A percentile compares a stretch with the other conserved stretches of the same genome.
Evolutionary conservation across 1,140 invertebrate genomes (phyloP).

Genomic region (Cyrtorhinus lividipennis): DNA sequence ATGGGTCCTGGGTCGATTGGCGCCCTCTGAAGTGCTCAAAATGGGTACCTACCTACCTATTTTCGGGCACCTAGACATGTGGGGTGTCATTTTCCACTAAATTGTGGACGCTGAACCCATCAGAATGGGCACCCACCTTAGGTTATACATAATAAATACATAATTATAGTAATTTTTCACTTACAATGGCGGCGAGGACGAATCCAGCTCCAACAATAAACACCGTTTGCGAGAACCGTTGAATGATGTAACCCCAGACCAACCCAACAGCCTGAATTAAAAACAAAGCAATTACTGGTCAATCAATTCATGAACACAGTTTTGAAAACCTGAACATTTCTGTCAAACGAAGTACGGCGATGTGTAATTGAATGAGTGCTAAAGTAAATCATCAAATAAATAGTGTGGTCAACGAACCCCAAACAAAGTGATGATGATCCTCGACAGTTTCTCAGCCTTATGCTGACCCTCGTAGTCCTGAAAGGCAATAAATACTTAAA

Average conservation of each 20-base stretch:
- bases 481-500: constrained; percentile 27
- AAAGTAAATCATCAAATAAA: not conserved
- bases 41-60: not conserved
- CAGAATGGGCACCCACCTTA: not conserved
- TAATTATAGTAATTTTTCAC: constrained; percentile 25
- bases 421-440: constrained; percentile 77
- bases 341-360: not conserved
- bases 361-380: not conserved
- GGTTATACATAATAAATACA: not conserved
- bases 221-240: constrained; percentile 89
- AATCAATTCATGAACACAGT: not conserved
- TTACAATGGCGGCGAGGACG: constrained; percentile 64
- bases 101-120: too few relatives aligned
- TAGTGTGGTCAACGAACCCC: constrained; percentile 39
- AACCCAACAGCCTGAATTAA: constrained; percentile 56
- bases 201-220: constrained; percentile 86
- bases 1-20: not conserved
- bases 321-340: not conserved
- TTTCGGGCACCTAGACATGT: not conserved
- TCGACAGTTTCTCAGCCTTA: constrained; percentile 70
- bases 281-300: not conserved
- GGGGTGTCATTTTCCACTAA: not conserved
- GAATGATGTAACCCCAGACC: constrained; percentile 82
- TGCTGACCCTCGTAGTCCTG: constrained; percentile 86
- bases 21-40: not conserved